These are phyloP conservation scores for Octomys mimax DNA, from an alignment of 2,797 vertebrate species.

Conservation along the genomic window DNA sequence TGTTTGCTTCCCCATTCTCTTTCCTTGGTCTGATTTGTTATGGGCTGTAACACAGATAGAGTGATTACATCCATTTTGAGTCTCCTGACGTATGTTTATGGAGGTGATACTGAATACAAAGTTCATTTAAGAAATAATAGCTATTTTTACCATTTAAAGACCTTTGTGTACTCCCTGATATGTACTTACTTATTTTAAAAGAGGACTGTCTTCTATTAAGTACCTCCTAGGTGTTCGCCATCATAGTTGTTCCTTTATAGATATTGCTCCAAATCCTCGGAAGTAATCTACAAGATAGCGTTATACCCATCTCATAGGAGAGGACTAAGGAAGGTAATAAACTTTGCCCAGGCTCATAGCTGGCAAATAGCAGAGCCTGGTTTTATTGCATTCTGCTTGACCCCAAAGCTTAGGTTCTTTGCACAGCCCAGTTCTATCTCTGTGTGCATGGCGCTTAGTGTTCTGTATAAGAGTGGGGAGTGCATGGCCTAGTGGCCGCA, in stretches of 20 bases:
- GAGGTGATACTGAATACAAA: background rate
- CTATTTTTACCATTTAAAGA: background rate
- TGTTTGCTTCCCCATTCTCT: background rate
- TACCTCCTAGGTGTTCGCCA: background rate
- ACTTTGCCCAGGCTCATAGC: background rate
- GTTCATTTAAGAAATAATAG: background rate
- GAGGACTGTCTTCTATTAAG: background rate
- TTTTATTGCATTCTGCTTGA: background rate
- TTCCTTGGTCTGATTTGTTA: background rate
- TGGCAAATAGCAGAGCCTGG: background rate
- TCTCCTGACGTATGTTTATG: background rate
- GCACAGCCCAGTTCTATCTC: background rate
- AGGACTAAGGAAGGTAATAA: background rate
- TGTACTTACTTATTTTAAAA: background rate
- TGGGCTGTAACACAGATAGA: background rate
- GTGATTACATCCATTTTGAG: background rate
- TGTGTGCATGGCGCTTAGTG: background rate
- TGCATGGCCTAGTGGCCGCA: accelerated
- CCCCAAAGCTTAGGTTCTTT: background rate
- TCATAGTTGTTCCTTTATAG: background rate
- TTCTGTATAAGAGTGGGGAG: background rate
- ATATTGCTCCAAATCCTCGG: background rate
- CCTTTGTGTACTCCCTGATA: background rate
- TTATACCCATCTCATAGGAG: background rate
- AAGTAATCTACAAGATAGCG: background rate